Evolutionary conservation across 2,797 vertebrate species (phyloP), one percentile per base, ranked within the genome.

Genomic region (Pseudomugil gertrudae): DNA sequence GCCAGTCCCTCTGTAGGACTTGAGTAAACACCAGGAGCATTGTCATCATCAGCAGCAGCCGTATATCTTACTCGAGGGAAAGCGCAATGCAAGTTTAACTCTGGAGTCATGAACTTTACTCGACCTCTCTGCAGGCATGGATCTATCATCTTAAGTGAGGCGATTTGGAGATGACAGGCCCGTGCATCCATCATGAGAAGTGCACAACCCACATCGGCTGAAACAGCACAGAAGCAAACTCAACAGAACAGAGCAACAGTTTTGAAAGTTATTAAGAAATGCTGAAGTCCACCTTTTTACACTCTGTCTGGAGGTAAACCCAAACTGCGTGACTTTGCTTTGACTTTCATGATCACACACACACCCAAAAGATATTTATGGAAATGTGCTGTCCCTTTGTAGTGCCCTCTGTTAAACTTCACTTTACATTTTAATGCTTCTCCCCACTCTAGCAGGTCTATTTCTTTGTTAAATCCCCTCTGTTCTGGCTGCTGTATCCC

Each of bases 111-210:
- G 89, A 89, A 89, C 89, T 90, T 83, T 63, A 51, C 74, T 70
- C 35, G 84, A 90, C 87, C 84, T 79, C 72, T 54, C 38, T 15
- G 62, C 36, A 2, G 66, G 59, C 74, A 86, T 24, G 43, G 75
- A 85, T 89, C 84, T 84, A 80, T 90, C 89, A 87, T 88, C 78
- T 78, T 83, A 83, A 90, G 81, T 64, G 77, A 84, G 76, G 80
- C 66, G 68, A 87, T 81, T 65, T 4, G 57, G 57, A 66, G 50
- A 80, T 62, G 87, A 83, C 86, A 84, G 72, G 24, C 35, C 57
- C 9, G 48, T 40, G 38, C 76, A 89, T 89, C 77, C 47, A 36
- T 87, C 83, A 85, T 5, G 54, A 64, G 72, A 83, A 82, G 59
- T 35, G 71, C 57, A 77, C 56, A 38, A 76, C 54, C 65, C 81